Evolutionary conservation across 2,888 invertebrate genomes (phyloP), one percentile per base, ranked within the genome.

Genomic region (Chromoteleia sp.): DNA sequence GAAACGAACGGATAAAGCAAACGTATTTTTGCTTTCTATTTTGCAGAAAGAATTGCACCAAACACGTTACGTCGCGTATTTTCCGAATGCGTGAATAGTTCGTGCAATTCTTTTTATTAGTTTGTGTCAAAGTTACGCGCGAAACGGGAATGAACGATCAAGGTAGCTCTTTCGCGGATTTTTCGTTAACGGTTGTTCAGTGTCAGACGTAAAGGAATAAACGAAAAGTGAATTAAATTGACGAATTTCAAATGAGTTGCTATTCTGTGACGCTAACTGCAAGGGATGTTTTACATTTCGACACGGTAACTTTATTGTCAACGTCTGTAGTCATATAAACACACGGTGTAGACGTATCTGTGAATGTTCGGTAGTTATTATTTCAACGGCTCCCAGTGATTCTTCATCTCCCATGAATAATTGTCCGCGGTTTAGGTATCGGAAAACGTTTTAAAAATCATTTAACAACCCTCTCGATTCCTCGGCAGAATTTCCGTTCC

Each of bases 331-430:
- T 33, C 21, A 25, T 29, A n/a, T n/a, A 19, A 30, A 6, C 61
- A 43, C 14, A 68, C 17, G 43, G 12, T 14, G 4, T 45, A 58
- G 56, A 58, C 12, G 25, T 58, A 41, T 17, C 21, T 39, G 30
- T 59, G 17, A 29, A 71, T 50, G 59, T 59, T 58, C 50, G 15
- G 29, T 59, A 59, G 71, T 58, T 45, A 25, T 58, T 48, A 21
- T 70, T 70, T 68, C 54, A 12, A 15, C 33, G 70, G 14, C 43
- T 68, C 12, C 25, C 39, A 68, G n/a, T 41, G 54, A 7, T 19
- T 56, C 41, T 67, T 54, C 41, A 33, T 67, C n/a, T n/a, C n/a
- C n/a, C n/a, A n/a, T n/a, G n/a, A n/a, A n/a, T n/a, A n/a, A n/a
- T n/a, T n/a, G n/a, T n/a, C n/a, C n/a, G n/a, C n/a, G n/a, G n/a